Percentiles rank a stretch among this genome's conserved stretches.
phyloP scores from a whole-genome alignment of 2,797 vertebrate species.

The Lophotriccus pileatus region DNA sequence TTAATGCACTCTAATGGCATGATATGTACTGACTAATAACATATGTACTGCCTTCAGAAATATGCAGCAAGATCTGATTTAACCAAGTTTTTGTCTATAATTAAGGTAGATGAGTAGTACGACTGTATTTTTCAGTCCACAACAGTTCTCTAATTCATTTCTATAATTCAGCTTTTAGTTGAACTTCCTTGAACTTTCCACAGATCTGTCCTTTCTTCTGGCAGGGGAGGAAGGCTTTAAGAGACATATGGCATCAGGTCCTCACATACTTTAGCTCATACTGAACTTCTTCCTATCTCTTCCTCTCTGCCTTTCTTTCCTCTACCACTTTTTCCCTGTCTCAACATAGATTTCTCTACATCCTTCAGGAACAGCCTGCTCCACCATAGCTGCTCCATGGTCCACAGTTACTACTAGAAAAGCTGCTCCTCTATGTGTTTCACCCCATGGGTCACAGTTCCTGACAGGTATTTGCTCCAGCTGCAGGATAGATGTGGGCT shows the following conservation, averaged over 20 bases:
- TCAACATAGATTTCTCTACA: neutral
- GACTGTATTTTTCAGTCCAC: neutral
- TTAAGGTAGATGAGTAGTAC: accelerated
- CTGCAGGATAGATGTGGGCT: neutral
- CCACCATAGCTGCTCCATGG: accelerated
- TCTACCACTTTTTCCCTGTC: neutral
- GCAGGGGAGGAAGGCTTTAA: neutral
- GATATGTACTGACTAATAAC: neutral
- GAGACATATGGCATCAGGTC: neutral
- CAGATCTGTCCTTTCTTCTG: neutral
- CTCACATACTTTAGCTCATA: neutral
- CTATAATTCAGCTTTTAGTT: neutral
- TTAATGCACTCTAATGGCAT: neutral
- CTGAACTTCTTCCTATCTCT: neutral
- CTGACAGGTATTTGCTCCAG: neutral
- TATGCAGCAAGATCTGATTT: neutral
- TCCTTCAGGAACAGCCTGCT: neutral
- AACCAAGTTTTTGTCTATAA: neutral
- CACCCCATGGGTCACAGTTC: neutral
- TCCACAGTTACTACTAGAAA: neutral
- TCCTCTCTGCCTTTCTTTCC: neutral
- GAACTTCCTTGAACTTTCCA: neutral
- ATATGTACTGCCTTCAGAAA: neutral
- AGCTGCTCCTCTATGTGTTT: neutral
- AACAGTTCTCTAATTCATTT: neutral